These are phyloP conservation scores for Rhizomys pruinosus DNA, from an alignment of 2,113 vertebrate species.

Conservation along the genomic window DNA sequence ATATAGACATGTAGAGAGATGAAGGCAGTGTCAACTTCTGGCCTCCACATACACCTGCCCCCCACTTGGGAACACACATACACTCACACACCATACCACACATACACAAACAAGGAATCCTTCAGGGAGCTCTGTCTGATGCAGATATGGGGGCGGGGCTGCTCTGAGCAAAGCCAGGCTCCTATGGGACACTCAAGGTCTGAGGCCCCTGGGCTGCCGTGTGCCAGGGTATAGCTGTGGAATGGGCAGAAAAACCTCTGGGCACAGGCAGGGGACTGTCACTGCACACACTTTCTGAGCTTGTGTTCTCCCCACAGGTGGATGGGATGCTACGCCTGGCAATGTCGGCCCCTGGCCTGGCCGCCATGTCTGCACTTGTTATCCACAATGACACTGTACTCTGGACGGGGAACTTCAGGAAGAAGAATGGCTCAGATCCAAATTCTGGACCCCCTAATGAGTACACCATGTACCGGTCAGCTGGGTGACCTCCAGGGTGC, in stretches of 20 bases:
- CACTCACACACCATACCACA: not conserved
- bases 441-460: conserved; percentile 89
- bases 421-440: conserved; percentile 90
- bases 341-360: conserved; percentile 85
- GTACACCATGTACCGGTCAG: conserved; percentile 94
- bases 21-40: not conserved
- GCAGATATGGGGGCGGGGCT: not conserved
- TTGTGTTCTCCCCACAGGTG: conserved; percentile 82
- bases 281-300: rapidly evolving
- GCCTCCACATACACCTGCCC: not conserved
- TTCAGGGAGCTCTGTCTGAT: not conserved
- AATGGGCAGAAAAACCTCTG: rapidly evolving
- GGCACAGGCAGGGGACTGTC: not conserved
- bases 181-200: rapidly evolving
- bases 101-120: not conserved
- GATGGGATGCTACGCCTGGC: conserved; percentile 88
- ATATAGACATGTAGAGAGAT: not conserved
- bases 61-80: not conserved
- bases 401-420: conserved; percentile 95
- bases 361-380: conserved; percentile 92
- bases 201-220: not conserved
- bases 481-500: not conserved
- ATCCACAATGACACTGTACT: conserved; percentile 94
- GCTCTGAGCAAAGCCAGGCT: not conserved
- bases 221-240: not conserved